These are phyloP conservation scores for Laterallus jamaicensis DNA, from an alignment of 2,113 vertebrate genomes.

Conservation along the genomic window DNA sequence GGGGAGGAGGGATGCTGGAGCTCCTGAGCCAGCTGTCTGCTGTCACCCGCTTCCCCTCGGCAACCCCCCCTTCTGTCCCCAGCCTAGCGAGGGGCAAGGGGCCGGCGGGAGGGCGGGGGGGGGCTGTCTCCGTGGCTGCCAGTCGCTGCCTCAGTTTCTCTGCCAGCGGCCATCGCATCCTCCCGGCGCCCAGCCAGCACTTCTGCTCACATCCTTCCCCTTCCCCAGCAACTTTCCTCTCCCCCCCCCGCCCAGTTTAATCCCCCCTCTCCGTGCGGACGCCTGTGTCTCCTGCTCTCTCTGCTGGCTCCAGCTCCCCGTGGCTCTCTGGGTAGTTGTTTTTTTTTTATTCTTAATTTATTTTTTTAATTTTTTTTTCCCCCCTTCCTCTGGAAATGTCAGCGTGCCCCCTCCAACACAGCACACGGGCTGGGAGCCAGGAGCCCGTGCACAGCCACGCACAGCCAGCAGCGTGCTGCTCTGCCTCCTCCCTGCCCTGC, in stretches of 20 bases:
- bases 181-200: background rate
- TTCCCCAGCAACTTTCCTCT: background rate
- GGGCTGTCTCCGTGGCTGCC: background rate
- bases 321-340: background rate
- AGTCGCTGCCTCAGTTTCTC: background rate
- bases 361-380: background rate
- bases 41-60: background rate
- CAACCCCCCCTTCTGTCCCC: background rate
- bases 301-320: background rate
- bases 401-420: background rate
- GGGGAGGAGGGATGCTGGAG: background rate
- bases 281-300: background rate
- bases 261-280: background rate
- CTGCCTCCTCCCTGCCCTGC: background rate
- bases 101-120: background rate
- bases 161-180: background rate
- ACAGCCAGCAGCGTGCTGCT: background rate
- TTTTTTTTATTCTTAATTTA: background rate
- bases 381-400: slow-evolving; percentile 5
- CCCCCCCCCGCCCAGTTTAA: background rate
- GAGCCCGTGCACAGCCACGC: background rate
- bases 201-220: background rate
- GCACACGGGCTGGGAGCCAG: background rate
- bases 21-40: background rate
- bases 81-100: background rate